A percentile compares a stretch with the other conserved stretches of the same genome.
phyloP scores from a whole-genome alignment of 2,888 invertebrate species.

The Elmis aenea region DNA sequence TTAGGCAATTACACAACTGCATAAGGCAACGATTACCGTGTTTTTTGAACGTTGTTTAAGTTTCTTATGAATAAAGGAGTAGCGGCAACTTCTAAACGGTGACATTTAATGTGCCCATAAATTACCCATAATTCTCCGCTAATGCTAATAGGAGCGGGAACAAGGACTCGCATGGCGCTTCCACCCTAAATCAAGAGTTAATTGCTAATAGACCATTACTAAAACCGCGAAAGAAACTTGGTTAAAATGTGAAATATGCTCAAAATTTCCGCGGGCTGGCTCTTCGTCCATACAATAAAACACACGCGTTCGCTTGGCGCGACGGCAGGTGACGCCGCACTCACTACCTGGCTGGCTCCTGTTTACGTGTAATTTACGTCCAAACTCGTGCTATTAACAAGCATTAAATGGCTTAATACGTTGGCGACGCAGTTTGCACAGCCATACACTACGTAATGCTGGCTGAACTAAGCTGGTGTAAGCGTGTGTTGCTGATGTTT shows the following conservation, averaged over 20 bases:
- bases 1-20: too few relatives aligned
- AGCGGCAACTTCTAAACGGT: slow-evolving; percentile 21
- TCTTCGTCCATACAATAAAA: slow-evolving; percentile 14
- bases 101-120: slow-evolving; percentile 27
- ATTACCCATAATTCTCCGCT: slow-evolving; percentile 27
- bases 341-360: slow-evolving; percentile 19
- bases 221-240: slow-evolving; percentile 19
- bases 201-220: slow-evolving; percentile 27
- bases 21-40: slow-evolving; percentile 16
- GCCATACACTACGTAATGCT: too few relatives aligned
- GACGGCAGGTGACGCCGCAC: slow-evolving; percentile 1
- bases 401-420: slow-evolving; percentile 40
- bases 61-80: slow-evolving; percentile 23
- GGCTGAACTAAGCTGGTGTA: too few relatives aligned
- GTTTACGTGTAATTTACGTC: slow-evolving; percentile 38
- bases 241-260: slow-evolving; percentile 19
- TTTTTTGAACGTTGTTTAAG: slow-evolving; percentile 20
- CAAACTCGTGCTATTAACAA: slow-evolving; percentile 40
- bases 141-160: slow-evolving; percentile 28
- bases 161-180: slow-evolving; percentile 18
- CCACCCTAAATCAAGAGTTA: slow-evolving; percentile 29
- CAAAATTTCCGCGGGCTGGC: slow-evolving; percentile 8
- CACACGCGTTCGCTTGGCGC: slow-evolving; percentile 6
- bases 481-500: too few relatives aligned
- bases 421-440: slow-evolving; percentile 33